Base-by-base conservation (phyloP, 2,113 vertebrate species). In the Semicossyphus pulcher region DNA sequence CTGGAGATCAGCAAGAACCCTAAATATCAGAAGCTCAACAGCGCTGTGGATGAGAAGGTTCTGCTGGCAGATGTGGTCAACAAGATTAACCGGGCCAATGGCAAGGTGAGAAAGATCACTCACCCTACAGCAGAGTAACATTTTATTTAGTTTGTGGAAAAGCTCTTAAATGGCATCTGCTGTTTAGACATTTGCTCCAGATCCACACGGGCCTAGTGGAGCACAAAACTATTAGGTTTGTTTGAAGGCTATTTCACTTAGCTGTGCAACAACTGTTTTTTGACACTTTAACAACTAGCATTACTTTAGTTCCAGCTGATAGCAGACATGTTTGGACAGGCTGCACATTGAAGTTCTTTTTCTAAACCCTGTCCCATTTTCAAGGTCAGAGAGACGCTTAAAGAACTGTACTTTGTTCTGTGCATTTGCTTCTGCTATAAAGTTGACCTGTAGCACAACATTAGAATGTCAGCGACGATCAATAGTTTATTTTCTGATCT, bases 31-130 rank as follows among this genome's bases (percentile, higher is more conserved):
- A 99, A 99, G 36, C 95, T 99, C 26, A 96, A 93, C 90, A 96
- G 94, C 53, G 90, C 94, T 0, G 88, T 98, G 81, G 97, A 98
- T 34, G 97, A 99, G 64, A 99, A 97, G 89, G 95, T 98, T 37
- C 95, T 99, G 69, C 94, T 99, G 81, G 97, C 97, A 3, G 97
- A 99, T 72, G 92, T 97, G 63, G 96, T 99, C 59, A 99, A 96
- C 92, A 99, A 99, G 93, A 97, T 99, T 60, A 99, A 99, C 71
- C 93, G 98, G 84, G 97, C 97, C 42, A 99, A 99, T 9, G 97
- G 98, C 71, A 99, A 99, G 95, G 98, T 97, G 91, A 94, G 47
- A 47, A 36, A 54, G 14, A 20, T 10, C 8, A 8, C 18, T 21
- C 7, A 4, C 39, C 8, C 39, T 42, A 1, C 20, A 18, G 12